Base-by-base conservation (phyloP, 2,113 vertebrate species). In the Melanerpes formicivorus region DNA sequence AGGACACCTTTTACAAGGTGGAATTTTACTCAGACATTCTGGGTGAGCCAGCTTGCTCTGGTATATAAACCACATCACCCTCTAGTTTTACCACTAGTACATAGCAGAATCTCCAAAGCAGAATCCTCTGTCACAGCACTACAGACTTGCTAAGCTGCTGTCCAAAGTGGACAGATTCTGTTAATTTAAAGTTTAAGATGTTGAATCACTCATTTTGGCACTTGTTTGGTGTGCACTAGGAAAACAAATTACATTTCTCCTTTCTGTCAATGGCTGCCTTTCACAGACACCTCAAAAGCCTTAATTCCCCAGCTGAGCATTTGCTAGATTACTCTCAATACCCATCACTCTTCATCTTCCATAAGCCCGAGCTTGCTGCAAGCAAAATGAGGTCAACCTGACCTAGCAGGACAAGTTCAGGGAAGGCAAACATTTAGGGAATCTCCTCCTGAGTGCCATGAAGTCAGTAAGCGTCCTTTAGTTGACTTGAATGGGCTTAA, bases 131-230 rank as follows among this genome's bases (percentile, higher is more conserved):
- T 18, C 46, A 70, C 50, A 69, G n/a, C 87, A 63, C 23, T 55
- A 30, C 19, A 55, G 32, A 52, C 25, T 74, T 18, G 52, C 40
- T 73, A 92, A 84, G 23, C 75, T 60, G 50, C 67, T 85, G 71
- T 83, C 64, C 78, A 87, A 80, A 95, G 50, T 3, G 17, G 70
- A 62, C 52, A 79, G n/a, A 62, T 50, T 56, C 78, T 46, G 30
- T 32, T 79, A 30, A 65, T 58, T 78, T 70, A 78, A 58, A 52
- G 71, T 40, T 48, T 40, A 56, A 80, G 55, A 26, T 32, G 56
- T 29, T n/a, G 82, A 79, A 88, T 78, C 64, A 18, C 29, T 84
- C 69, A 60, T 80, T 81, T 86, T 91, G 89, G 78, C 81, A 82
- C n/a, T 12, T 26, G 30, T 37, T 87, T 15, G 1, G 52, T 6